Base-by-base conservation (phyloP, 92 coral and sea anemone genomes). In the Meandrina meandrites region DNA sequence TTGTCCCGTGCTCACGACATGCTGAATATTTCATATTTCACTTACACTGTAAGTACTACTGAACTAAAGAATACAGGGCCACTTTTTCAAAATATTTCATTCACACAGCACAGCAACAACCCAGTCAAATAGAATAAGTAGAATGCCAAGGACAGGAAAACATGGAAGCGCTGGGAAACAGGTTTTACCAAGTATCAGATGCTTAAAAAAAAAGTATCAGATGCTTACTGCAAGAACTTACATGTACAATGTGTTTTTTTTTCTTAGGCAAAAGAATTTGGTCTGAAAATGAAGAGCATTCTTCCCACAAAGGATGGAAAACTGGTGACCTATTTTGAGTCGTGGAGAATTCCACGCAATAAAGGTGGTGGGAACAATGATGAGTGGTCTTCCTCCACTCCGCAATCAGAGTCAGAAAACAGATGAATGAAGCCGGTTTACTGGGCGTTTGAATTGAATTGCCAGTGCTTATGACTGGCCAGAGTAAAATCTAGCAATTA, bases 291-390 rank as follows among this genome's bases (percentile, higher is more conserved):
- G 97, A 90, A 88, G 81, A 81, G 89, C 67, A 82, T 92, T 85
- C 86, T 94, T 40, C 97, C 97, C 75, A 71, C 94, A 73, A 90
- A 94, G 75, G 97, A 94, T 94, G 97, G 97, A 22, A 88, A 92
- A 86, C 73, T 94, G 85, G 97, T 92, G 32, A 62, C 94, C 28
- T 83, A 89, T 31, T 94, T 94, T 85, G 97, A 94, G 32, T 86
- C 97, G 34, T 92, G 94, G 94, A 87, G 83, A 78, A 80, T 94
- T 35, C 97, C 97, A 13, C 86, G 92, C 16, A 90, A 90, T 30
- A 76, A 57, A 42, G 94, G 93, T 31, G 57, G 18, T 31, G 74
- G 62, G 22, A 76, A 57, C 0, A 5, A 34, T 70, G 88, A 84
- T 37, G 50, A 84, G n/a, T 84, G 81, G 81, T 75, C 30, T 1